These are phyloP conservation scores for Coryphaenoides rupestris DNA, from an alignment of 2,113 vertebrate genomes.

Conservation along the genomic window DNA sequence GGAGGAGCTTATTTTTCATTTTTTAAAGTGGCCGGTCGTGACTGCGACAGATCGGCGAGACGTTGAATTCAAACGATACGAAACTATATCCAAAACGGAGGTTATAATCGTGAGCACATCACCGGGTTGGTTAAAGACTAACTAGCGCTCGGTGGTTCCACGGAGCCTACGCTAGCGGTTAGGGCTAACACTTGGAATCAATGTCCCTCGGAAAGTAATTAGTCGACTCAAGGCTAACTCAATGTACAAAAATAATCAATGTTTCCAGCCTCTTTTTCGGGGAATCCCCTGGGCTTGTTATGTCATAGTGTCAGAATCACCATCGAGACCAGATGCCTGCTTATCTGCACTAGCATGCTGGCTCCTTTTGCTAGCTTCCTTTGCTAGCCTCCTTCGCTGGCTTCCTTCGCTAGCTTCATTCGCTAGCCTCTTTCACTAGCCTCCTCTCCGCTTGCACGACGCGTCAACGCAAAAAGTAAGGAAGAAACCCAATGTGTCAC, in stretches of 20 bases:
- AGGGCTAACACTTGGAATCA: constrained; percentile 53
- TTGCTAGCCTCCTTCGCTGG: constrained; percentile 31
- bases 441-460: constrained; percentile 25
- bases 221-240: constrained; percentile 6
- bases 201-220: constrained; percentile 41
- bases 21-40: constrained; percentile 56
- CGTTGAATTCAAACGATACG: constrained; percentile 57
- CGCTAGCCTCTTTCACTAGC: no score
- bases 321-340: constrained; percentile 30
- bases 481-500: constrained; percentile 58
- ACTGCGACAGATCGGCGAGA: constrained; percentile 51
- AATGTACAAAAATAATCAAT: constrained; percentile 21
- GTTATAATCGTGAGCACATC: constrained; percentile 43
- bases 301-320: constrained; percentile 29
- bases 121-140: constrained; percentile 34
- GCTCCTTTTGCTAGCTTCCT: background rate
- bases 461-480: constrained; percentile 58
- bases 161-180: constrained; percentile 26
- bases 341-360: constrained; percentile 38
- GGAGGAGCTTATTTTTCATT: constrained; percentile 59
- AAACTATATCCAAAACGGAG: constrained; percentile 13
- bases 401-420: no score
- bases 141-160: constrained; percentile 38
- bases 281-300: constrained; percentile 41
- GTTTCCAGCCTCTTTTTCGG: constrained; percentile 37